phyloP scores from a whole-genome alignment of 37 sponge, comb jelly and placozoan genomes.

The Hexactinellida sp. region DNA sequence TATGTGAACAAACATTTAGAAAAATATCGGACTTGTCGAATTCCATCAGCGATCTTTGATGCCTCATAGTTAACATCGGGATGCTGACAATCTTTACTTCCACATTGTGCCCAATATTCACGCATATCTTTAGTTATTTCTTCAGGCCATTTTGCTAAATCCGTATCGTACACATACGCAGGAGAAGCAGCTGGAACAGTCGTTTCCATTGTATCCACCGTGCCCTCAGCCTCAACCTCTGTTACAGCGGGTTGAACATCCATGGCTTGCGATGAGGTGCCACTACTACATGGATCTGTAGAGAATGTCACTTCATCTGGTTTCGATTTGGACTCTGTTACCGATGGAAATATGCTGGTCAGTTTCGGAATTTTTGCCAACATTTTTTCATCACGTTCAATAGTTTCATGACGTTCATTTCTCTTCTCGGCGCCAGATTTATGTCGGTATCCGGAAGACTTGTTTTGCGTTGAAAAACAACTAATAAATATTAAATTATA shows the following conservation, averaged over 20 bases:
- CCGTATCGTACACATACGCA: background rate
- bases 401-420: background rate
- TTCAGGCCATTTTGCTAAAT: conserved; percentile 16
- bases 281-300: conserved; percentile 11
- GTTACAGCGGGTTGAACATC: background rate
- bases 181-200: conserved; percentile 14
- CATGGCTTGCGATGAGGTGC: conserved; percentile 7
- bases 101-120: conserved; percentile 17
- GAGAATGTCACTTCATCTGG: background rate
- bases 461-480: background rate
- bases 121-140: background rate
- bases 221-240: conserved; percentile 6
- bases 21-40: conserved; percentile 14
- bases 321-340: background rate
- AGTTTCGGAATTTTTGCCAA: conserved; percentile 15
- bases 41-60: conserved; percentile 15
- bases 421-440: conserved; percentile 14
- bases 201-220: conserved; percentile 12
- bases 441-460: background rate
- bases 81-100: conserved; percentile 15
- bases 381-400: conserved; percentile 14
- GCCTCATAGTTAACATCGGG: conserved; percentile 15
- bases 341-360: conserved; percentile 6
- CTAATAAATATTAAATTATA: background rate
- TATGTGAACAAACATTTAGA: background rate